Percentiles rank a stretch among this genome's conserved stretches.
Conservation (phyloP, 2,888 invertebrate genomes). For the Syrista parreyssii region DNA sequence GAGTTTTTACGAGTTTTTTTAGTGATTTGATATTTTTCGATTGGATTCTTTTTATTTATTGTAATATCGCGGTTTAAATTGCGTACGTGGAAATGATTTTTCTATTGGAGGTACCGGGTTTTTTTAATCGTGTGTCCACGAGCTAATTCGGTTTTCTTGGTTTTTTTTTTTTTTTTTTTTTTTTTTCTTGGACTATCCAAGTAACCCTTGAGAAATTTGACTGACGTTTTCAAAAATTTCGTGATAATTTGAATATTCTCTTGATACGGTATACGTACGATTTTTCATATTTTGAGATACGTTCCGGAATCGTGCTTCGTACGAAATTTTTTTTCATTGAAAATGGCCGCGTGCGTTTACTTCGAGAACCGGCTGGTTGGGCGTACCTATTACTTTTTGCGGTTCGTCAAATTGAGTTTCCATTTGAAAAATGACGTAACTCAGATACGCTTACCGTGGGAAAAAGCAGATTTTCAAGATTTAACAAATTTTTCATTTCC, state of each 20-base stretch:
- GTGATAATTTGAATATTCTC: background rate
- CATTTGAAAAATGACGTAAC: background rate
- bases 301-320: background rate
- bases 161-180: background rate
- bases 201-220: background rate
- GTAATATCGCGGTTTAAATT: background rate
- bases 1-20: background rate
- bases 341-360: background rate
- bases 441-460: background rate
- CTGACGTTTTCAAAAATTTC: background rate
- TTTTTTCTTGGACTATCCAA: background rate
- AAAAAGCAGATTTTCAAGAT: background rate
- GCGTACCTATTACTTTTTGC: background rate
- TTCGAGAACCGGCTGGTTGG: background rate
- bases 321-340: background rate
- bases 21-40: background rate
- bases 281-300: background rate
- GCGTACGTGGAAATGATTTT: background rate
- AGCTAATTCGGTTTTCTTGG: background rate
- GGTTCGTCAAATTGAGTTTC: background rate
- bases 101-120: background rate
- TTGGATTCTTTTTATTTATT: background rate
- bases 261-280: background rate
- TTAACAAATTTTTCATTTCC: background rate
- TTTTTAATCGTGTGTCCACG: background rate